phyloP scores from a whole-genome alignment of 2,888 invertebrate genomes.

The Xanthia togata region DNA sequence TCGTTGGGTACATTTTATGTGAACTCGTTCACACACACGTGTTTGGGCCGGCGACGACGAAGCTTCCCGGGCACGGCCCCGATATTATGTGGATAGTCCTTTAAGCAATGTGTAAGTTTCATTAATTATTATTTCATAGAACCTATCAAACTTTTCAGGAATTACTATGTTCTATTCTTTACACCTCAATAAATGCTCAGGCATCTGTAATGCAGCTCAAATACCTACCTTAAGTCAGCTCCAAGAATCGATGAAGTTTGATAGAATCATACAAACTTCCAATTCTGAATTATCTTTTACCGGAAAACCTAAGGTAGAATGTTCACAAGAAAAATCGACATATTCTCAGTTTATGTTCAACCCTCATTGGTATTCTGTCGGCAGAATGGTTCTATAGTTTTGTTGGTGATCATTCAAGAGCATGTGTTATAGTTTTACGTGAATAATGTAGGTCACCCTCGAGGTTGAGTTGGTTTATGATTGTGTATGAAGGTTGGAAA shows the following conservation, averaged over 20 bases:
- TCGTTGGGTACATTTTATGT: too few relatives aligned
- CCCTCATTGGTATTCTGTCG: conserved; percentile 19
- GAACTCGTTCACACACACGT: too few relatives aligned
- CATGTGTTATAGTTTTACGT: conserved; percentile 1
- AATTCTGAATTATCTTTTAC: neutral
- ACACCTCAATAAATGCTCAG: neutral
- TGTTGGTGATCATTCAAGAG: conserved; percentile 5
- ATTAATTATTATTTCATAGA: neutral
- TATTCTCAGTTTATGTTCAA: neutral
- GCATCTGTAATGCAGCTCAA: neutral
- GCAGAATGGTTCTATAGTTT: conserved; percentile 6
- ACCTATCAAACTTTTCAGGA: neutral
- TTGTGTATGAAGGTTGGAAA: neutral
- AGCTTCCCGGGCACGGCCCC: too few relatives aligned
- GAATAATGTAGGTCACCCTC: conserved; percentile 6
- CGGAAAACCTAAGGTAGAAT: conserved; percentile 1
- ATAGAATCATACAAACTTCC: neutral
- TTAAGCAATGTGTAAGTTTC: neutral
- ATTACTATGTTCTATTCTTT: neutral
- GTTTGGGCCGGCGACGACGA: too few relatives aligned
- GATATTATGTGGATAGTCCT: neutral
- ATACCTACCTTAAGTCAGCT: neutral
- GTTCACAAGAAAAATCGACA: neutral
- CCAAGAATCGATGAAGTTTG: neutral
- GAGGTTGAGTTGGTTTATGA: conserved; percentile 5